Percentiles rank a stretch among this genome's conserved stretches.
Conservation (phyloP, 2,113 vertebrate species). For the Urocitellus parryii region DNA sequence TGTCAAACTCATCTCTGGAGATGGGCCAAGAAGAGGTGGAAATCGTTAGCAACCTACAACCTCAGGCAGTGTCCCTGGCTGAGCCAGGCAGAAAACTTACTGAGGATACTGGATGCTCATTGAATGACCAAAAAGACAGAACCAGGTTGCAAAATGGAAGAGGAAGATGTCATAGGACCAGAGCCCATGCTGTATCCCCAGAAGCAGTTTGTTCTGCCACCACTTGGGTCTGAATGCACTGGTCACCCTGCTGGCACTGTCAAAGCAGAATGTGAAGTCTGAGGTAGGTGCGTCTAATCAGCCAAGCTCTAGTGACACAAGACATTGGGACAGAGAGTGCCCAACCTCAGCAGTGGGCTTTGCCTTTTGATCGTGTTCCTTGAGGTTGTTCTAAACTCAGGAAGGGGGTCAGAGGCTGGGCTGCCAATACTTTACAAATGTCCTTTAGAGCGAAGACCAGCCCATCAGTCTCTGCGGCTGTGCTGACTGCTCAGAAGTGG, state of each 20-base stretch:
- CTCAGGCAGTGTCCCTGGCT: not conserved
- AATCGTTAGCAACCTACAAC: not conserved
- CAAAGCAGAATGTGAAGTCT: not conserved
- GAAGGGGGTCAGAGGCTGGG: not conserved
- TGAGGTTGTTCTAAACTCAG: not conserved
- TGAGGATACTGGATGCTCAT: not conserved
- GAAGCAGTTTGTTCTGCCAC: not conserved
- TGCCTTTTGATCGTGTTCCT: not conserved
- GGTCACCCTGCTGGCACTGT: not conserved
- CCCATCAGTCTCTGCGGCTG: not conserved
- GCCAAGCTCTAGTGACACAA: not conserved
- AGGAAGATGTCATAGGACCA: not conserved
- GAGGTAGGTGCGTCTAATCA: not conserved
- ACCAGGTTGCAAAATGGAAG: not conserved
- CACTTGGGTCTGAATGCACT: not conserved
- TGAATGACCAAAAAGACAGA: not conserved
- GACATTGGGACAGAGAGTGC: not conserved
- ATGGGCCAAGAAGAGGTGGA: too few species aligned
- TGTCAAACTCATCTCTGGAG: too few species aligned
- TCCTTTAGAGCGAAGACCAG: not conserved
- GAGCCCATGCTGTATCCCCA: not conserved
- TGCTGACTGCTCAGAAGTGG: not conserved
- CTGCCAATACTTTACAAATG: not conserved
- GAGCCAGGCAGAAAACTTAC: not conserved
- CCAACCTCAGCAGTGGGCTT: not conserved